Conservation (phyloP, 64 coral and sea anemone species). For the Actinia tenebrosa region DNA sequence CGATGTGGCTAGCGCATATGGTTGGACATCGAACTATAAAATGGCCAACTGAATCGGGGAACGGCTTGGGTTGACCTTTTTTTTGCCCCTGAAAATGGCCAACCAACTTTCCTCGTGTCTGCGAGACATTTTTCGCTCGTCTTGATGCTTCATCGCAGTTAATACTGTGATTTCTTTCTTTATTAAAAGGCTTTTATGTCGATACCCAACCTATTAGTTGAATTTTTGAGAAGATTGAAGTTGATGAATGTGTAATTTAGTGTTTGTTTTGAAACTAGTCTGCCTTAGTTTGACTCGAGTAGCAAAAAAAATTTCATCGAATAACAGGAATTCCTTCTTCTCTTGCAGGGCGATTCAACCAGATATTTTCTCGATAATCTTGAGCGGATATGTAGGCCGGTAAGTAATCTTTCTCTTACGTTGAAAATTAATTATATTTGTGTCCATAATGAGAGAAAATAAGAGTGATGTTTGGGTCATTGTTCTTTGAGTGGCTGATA, state of each 20-base stretch:
- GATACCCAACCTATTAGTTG: constrained; percentile 15
- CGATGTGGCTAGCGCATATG: not conserved
- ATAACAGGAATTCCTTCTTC: constrained; percentile 9
- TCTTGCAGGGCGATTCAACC: constrained; percentile 92
- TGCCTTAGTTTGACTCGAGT: not conserved
- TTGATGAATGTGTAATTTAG: constrained; percentile 33
- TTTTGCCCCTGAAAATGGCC: not conserved
- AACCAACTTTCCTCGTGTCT: not conserved
- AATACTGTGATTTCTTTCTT: constrained; percentile 6
- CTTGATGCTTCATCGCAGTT: not conserved
- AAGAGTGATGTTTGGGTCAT: constrained; percentile 8
- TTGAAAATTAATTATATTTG: constrained; percentile 27
- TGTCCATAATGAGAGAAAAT: constrained; percentile 18
- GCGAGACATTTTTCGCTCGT: not conserved
- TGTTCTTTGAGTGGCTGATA: constrained; percentile 19
- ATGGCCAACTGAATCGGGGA: not conserved
- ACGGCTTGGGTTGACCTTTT: not conserved
- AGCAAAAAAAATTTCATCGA: not conserved
- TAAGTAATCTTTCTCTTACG: constrained; percentile 49
- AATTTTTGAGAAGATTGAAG: constrained; percentile 18
- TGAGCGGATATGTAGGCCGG: constrained; percentile 86
- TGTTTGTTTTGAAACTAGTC: constrained; percentile 29
- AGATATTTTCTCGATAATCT: constrained; percentile 98
- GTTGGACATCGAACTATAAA: not conserved
- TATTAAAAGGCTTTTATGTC: not conserved